Conservation (phyloP, 2,888 invertebrate genomes). For the Eumerus sabulonum region DNA sequence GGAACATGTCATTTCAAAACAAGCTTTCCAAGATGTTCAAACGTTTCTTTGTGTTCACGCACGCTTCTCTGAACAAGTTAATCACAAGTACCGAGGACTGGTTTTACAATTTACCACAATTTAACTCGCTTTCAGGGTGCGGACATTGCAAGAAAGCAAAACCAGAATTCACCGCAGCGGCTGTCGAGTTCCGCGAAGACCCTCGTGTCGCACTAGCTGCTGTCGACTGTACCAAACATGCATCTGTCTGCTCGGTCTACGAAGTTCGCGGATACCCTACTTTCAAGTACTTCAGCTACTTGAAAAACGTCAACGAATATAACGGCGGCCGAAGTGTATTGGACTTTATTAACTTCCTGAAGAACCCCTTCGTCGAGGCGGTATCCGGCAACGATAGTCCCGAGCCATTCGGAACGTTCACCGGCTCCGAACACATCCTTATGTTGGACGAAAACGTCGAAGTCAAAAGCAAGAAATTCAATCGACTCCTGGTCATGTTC, state of each 20-base stretch:
- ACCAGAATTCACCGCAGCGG: conserved; percentile 86
- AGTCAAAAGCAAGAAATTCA: conserved; percentile 85
- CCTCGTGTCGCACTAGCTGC: conserved; percentile 89
- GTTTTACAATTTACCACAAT: neutral
- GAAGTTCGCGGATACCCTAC: conserved; percentile 92
- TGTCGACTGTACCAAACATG: conserved; percentile 87
- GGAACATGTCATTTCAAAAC: neutral
- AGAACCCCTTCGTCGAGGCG: conserved; percentile 58
- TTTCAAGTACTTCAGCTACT: conserved; percentile 90
- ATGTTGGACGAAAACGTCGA: conserved; percentile 84
- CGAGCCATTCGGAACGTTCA: conserved; percentile 77
- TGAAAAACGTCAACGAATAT: conserved; percentile 85
- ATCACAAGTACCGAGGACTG: neutral
- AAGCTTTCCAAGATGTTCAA: neutral
- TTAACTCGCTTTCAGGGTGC: conserved; percentile 84
- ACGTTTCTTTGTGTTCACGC: neutral
- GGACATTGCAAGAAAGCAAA: conserved; percentile 94
- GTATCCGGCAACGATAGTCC: conserved; percentile 69
- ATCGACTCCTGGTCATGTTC: conserved; percentile 90
- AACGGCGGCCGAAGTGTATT: conserved; percentile 86
- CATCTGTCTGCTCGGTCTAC: conserved; percentile 84
- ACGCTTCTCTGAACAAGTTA: neutral
- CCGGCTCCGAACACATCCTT: conserved; percentile 77
- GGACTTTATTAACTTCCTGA: conserved; percentile 75
- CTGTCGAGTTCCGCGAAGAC: conserved; percentile 87